phyloP scores from a whole-genome alignment of 2,888 invertebrate genomes.

The Cheiracanthium punctorium region DNA sequence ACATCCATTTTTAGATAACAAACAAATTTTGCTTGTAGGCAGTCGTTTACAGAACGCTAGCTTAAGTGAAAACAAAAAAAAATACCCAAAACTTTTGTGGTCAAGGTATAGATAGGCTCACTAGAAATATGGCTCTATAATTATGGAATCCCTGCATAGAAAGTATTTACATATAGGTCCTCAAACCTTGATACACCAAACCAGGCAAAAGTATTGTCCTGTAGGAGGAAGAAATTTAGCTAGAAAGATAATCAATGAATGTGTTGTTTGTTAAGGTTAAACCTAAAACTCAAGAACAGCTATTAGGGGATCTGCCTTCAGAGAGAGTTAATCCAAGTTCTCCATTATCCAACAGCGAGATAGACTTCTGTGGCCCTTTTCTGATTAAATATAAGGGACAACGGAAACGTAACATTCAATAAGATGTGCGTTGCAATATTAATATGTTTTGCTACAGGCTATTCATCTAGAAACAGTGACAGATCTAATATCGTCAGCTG shows the following conservation, averaged over 20 bases:
- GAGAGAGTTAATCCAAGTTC: neutral
- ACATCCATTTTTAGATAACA: no score
- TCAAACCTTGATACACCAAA: neutral
- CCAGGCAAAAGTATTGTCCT: constrained; percentile 11
- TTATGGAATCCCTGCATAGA: neutral
- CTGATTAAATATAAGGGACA: no score
- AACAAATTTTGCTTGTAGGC: neutral
- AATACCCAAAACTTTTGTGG: constrained; percentile 3
- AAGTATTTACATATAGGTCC: no score
- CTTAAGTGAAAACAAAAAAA: neutral
- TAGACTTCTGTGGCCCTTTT: constrained; percentile 17
- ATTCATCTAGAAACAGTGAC: neutral
- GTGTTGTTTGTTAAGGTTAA: constrained; percentile 15
- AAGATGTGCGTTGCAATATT: constrained; percentile 18
- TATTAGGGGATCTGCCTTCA: neutral
- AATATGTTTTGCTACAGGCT: constrained; percentile 4
- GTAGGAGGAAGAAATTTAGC: no score
- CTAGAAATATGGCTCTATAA: no score
- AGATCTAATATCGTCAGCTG: neutral
- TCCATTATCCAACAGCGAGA: neutral
- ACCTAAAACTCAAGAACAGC: neutral
- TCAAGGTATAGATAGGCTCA: neutral
- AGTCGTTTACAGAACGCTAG: neutral
- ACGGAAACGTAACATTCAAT: neutral
- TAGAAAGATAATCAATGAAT: no score